These are phyloP conservation scores for Cataglyphis rosenhaueri DNA, from an alignment of 2,888 invertebrate genomes.

Conservation along the genomic window DNA sequence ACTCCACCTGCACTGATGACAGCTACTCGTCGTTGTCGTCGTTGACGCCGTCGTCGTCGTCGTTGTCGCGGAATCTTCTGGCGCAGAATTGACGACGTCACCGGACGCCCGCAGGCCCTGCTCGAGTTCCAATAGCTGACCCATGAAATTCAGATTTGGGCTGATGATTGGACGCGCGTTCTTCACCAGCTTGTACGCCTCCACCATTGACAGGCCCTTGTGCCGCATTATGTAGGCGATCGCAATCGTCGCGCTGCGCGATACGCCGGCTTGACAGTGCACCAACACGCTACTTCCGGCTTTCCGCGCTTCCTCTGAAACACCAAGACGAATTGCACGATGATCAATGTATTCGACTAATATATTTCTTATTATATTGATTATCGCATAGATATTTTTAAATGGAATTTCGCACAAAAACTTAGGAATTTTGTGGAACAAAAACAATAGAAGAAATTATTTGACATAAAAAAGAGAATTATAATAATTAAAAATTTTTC, in stretches of 20 bases:
- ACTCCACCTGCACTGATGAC: slow-evolving; percentile 86
- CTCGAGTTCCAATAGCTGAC: slow-evolving; percentile 94
- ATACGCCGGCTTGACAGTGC: slow-evolving; percentile 98
- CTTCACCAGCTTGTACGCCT: slow-evolving; percentile 95
- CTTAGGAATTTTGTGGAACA: not conserved
- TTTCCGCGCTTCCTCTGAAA: slow-evolving; percentile 91
- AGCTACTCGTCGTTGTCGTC: slow-evolving; percentile 70
- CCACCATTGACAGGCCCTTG: slow-evolving; percentile 92
- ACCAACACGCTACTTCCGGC: slow-evolving; percentile 92
- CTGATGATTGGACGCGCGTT: slow-evolving; percentile 95
- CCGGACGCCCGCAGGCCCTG: slow-evolving; percentile 87
- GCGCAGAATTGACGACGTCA: slow-evolving; percentile 79
- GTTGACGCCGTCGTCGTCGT: slow-evolving; percentile 30
- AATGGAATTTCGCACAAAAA: not conserved
- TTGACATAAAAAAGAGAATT: not conserved
- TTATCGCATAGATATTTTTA: not conserved
- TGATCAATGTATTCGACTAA: not conserved
- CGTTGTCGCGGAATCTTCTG: slow-evolving; percentile 81
- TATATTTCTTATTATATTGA: not conserved
- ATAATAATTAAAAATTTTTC: not conserved
- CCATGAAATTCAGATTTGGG: slow-evolving; percentile 98
- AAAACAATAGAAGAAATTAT: not conserved
- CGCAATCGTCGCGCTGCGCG: slow-evolving; percentile 96
- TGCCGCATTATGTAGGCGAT: slow-evolving; percentile 98
- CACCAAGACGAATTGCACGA: not conserved